Evolutionary conservation across 2,797 vertebrate genomes (phyloP).

Genomic region (Ara ararauna): DNA sequence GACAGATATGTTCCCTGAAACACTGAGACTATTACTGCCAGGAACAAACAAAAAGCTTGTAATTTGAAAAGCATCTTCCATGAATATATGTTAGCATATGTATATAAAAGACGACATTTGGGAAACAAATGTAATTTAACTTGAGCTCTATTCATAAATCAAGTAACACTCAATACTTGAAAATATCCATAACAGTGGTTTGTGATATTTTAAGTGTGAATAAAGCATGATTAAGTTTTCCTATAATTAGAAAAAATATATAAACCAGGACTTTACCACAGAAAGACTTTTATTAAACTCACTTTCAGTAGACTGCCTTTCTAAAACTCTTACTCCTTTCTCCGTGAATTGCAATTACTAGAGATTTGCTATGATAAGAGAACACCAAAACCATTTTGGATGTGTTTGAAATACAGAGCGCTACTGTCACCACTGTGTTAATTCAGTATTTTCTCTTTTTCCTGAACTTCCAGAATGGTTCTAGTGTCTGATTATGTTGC

Average conservation of each 20-base stretch:
- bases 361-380: not conserved
- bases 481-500: slow-evolving; percentile 29
- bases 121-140: not conserved
- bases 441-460: slow-evolving; percentile 14
- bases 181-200: not conserved
- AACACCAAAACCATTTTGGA: not conserved
- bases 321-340: not conserved
- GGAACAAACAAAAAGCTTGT: not conserved
- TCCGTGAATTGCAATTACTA: not conserved
- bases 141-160: not conserved
- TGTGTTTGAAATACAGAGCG: not conserved
- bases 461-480: slow-evolving; percentile 21
- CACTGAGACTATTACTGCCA: not conserved
- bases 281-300: not conserved
- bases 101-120: not conserved
- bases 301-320: not conserved
- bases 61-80: not conserved
- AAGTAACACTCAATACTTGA: not conserved
- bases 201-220: not conserved
- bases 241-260: not conserved
- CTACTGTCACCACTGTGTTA: not conserved
- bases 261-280: not conserved
- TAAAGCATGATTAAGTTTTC: not conserved
- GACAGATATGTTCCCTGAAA: not conserved
- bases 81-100: not conserved